A percentile compares a stretch with the other conserved stretches of the same genome.
Conservation (phyloP, 2,797 vertebrate species). For the Coendou prehensilis region DNA sequence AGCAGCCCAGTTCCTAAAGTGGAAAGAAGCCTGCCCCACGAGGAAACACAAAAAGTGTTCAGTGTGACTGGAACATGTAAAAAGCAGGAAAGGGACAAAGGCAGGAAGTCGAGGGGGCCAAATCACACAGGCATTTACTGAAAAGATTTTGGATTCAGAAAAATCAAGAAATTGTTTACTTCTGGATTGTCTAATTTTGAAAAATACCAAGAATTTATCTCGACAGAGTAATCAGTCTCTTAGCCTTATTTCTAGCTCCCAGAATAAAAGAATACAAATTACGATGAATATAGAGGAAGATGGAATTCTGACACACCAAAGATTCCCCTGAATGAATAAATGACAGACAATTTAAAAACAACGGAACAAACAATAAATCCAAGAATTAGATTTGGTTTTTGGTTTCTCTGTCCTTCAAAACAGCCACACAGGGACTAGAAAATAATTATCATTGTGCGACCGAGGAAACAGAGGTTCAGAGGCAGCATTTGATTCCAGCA, state of each 20-base stretch:
- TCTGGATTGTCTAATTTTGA: background rate
- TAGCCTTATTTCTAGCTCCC: background rate
- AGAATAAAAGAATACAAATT: background rate
- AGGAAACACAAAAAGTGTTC: background rate
- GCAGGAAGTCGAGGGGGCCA: rapidly evolving
- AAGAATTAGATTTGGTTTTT: background rate
- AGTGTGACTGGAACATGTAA: background rate
- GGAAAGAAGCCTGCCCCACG: background rate
- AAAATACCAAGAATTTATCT: slow-evolving; percentile 10
- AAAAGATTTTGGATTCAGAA: background rate
- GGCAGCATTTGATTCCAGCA: background rate
- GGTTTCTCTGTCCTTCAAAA: background rate
- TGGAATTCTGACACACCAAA: background rate
- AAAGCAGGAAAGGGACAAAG: rapidly evolving
- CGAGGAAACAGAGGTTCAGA: background rate
- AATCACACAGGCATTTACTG: background rate
- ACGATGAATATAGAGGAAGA: background rate
- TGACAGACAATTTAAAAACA: background rate
- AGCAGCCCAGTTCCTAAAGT: background rate
- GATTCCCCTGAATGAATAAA: background rate
- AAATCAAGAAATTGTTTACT: background rate
- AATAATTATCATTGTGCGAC: background rate
- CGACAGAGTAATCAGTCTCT: background rate
- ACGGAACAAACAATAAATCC: background rate
- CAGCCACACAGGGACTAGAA: background rate